Base-by-base conservation (phyloP, 2,113 vertebrate species). In the Aegithalos caudatus region DNA sequence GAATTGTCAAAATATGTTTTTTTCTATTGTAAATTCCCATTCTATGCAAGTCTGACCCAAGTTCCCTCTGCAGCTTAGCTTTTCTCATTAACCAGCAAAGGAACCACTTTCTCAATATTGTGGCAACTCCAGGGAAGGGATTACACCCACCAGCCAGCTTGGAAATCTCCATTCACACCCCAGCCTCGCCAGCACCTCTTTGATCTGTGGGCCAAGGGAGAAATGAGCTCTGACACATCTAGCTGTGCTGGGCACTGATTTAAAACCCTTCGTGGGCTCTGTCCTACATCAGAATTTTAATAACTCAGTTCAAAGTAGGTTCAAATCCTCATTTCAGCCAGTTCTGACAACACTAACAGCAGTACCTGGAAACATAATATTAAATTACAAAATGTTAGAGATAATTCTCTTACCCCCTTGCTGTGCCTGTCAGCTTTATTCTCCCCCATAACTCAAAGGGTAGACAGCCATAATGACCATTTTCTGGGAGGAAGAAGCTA, bases 141-240 rank as follows among this genome's bases (percentile, higher is more conserved):
- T 94, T 96, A 95, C 45, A 90, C 57, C 76, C 82, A 90, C 58
- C 3, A 7, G 54, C 50, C 3, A 2, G 67, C 82, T 74, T 90
- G 92, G 88, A 93, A 94, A 94, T 45, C 76, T 88, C 73, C 86
- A 74, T 81, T 94, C 88, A 88, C 83, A 79, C 56, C 53, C 83
- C 47, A 74, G 76, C 85, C 89, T 94, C 27, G 5, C 67, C 88
- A 92, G 77, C 11, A 24, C 69, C 48, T 84, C 96, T 97, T 97
- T 97, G 96, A 97, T 96, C 96, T 92, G 69, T 53, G 47, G 29
- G 37, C 84, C 23, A 27, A 53, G 73, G 80, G 65, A 96, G 84
- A 95, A 96, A 97, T 81, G 91, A 93, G 57, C 18, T 94, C 73
- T 95, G 96, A 97, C 95, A 93, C 60, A 83, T 94, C 86, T 95